These are phyloP conservation scores for Cylloceria caligata DNA, from an alignment of 2,888 invertebrate genomes.

Conservation along the genomic window DNA sequence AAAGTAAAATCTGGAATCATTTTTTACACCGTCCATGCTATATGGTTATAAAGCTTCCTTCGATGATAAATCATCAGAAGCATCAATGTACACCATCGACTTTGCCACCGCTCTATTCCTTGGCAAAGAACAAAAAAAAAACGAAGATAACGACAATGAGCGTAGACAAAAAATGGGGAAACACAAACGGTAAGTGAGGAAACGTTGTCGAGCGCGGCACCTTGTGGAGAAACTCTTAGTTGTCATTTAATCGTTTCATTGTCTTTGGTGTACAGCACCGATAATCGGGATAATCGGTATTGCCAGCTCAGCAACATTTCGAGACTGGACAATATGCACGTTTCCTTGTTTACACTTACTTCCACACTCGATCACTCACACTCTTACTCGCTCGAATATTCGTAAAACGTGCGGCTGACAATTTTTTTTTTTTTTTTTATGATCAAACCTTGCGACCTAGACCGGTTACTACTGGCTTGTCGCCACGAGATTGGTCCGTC, in stretches of 20 bases:
- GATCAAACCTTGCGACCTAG: conserved; percentile 38
- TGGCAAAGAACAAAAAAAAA: not conserved
- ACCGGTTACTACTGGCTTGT: conserved; percentile 53
- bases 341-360: conserved; percentile 31
- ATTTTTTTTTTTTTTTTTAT: conserved; percentile 50
- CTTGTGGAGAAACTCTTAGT: conserved; percentile 40
- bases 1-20: not conserved
- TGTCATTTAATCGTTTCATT: conserved; percentile 11
- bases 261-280: conserved; percentile 21
- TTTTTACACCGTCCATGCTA: not conserved
- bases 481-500: conserved; percentile 52
- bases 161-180: conserved; percentile 53
- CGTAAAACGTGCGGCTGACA: conserved; percentile 56
- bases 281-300: conserved; percentile 56
- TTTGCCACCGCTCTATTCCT: too few relatives aligned
- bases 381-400: conserved; percentile 26
- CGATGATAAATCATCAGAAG: not conserved
- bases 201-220: conserved; percentile 36
- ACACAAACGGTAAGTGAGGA: conserved; percentile 26
- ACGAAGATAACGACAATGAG: not conserved
- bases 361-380: not conserved
- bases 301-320: conserved; percentile 2
- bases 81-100: not conserved
- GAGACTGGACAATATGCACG: not conserved
- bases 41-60: not conserved